Evolutionary conservation across 2,888 invertebrate genomes (phyloP).

Genomic region (Drosophila parthenogenetica): DNA sequence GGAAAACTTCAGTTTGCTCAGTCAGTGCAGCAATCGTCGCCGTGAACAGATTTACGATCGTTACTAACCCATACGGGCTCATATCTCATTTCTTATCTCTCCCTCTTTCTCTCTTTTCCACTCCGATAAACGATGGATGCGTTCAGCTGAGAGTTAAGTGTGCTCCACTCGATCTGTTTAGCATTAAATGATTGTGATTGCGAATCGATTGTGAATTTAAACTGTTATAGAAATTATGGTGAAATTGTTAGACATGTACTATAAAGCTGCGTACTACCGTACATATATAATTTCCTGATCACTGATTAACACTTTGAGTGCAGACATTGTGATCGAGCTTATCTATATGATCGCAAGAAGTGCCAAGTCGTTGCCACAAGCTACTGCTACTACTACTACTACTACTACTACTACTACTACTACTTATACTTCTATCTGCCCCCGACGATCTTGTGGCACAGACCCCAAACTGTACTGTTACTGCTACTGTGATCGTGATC

Average conservation of each 20-base stretch:
- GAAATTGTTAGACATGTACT: slow-evolving; percentile 3
- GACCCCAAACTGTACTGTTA: not conserved
- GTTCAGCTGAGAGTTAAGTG: slow-evolving; percentile 10
- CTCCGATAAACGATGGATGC: slow-evolving; percentile 47
- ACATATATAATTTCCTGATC: slow-evolving; percentile 6
- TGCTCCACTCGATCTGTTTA: slow-evolving; percentile 16
- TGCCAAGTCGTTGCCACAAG: slow-evolving; percentile 2
- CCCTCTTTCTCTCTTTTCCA: not conserved
- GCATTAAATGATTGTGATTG: slow-evolving; percentile 22
- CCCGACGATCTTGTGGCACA: slow-evolving; percentile 31
- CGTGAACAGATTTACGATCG: slow-evolving; percentile 72
- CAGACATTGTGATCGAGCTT: slow-evolving; percentile 13
- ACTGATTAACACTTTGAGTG: slow-evolving; percentile 1
- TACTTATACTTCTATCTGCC: slow-evolving; percentile 11
- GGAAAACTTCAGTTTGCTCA: slow-evolving; percentile 29
- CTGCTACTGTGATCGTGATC: slow-evolving; percentile 23
- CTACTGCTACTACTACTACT: not conserved
- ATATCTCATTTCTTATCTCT: slow-evolving; percentile 67
- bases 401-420: slow-evolving; percentile 2
- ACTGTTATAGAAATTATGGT: not conserved
- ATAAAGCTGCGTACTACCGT: too few relatives aligned
- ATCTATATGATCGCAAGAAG: slow-evolving; percentile 9
- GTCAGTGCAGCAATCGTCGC: slow-evolving; percentile 43
- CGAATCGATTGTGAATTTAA: slow-evolving; percentile 10
- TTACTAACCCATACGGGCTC: slow-evolving; percentile 47